Conservation (phyloP, 2,113 vertebrate genomes). For the Serranochromis macrocephalus region DNA sequence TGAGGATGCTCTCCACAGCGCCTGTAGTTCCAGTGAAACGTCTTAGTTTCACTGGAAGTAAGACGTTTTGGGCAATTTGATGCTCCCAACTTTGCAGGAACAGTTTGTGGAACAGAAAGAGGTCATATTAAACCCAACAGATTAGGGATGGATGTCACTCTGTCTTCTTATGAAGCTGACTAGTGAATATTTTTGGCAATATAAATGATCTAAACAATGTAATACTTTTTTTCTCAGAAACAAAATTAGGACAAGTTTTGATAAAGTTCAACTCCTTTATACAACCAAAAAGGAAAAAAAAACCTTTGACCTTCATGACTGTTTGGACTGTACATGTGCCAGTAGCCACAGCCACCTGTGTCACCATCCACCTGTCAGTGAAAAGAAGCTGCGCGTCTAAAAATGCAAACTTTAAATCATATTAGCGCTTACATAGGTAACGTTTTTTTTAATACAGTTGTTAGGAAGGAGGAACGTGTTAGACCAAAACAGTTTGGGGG, state of each 20-base stretch:
- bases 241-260: neutral
- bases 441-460: neutral
- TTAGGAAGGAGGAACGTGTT: neutral
- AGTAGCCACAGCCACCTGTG: neutral
- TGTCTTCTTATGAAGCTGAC: neutral
- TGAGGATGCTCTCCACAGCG: no score
- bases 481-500: neutral
- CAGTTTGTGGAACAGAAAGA: neutral
- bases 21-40: no score
- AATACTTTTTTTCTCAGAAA: neutral
- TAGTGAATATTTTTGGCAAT: neutral
- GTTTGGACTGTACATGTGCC: neutral
- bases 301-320: neutral
- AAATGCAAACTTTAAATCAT: neutral
- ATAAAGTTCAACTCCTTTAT: neutral
- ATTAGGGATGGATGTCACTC: neutral
- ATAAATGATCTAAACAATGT: neutral
- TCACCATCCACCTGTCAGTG: neutral
- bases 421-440: neutral
- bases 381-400: rapidly evolving
- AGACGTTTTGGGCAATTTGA: neutral
- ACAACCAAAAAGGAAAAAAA: neutral
- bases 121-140: neutral
- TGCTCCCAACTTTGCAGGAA: neutral
- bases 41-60: neutral